Conservation (phyloP, 1,140 invertebrate genomes). For the Rhagoletis zephyria region DNA sequence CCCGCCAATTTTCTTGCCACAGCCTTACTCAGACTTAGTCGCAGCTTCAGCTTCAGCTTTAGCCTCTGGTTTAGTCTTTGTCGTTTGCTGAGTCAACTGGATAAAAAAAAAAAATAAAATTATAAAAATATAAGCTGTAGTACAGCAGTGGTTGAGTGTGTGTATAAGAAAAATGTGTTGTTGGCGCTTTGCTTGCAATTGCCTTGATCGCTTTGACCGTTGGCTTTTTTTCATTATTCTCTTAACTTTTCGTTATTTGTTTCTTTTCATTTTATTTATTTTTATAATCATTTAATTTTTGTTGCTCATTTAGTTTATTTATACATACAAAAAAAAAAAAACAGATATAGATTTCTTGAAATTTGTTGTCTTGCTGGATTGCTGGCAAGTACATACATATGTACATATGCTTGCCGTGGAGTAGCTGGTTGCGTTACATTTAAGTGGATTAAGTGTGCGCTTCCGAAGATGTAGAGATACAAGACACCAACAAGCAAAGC, state of each 20-base stretch:
- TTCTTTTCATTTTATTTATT: conserved; percentile 26
- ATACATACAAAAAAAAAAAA: too few relatives aligned
- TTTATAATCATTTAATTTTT: conserved; percentile 21
- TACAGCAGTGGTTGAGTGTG: neutral
- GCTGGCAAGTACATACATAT: too few relatives aligned
- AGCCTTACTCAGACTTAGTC: neutral
- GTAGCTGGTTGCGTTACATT: conserved; percentile 54
- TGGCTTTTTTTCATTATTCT: conserved; percentile 22
- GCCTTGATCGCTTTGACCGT: conserved; percentile 49
- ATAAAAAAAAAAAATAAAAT: neutral
- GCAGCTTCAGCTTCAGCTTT: too few relatives aligned
- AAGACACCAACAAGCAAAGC: neutral
- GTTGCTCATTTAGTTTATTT: neutral
- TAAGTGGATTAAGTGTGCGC: conserved; percentile 54
- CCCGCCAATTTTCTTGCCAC: conserved; percentile 20
- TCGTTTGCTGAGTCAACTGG: neutral
- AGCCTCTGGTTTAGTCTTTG: too few relatives aligned
- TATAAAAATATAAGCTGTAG: neutral
- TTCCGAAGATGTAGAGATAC: conserved; percentile 48
- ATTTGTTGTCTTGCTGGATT: neutral
- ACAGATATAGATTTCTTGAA: neutral
- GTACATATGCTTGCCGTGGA: conserved; percentile 27
- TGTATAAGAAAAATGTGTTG: neutral
- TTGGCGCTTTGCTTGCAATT: neutral
- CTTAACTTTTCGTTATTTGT: neutral